These are phyloP conservation scores for Calameuta filiformis DNA, from an alignment of 2,888 invertebrate genomes.

Conservation along the genomic window DNA sequence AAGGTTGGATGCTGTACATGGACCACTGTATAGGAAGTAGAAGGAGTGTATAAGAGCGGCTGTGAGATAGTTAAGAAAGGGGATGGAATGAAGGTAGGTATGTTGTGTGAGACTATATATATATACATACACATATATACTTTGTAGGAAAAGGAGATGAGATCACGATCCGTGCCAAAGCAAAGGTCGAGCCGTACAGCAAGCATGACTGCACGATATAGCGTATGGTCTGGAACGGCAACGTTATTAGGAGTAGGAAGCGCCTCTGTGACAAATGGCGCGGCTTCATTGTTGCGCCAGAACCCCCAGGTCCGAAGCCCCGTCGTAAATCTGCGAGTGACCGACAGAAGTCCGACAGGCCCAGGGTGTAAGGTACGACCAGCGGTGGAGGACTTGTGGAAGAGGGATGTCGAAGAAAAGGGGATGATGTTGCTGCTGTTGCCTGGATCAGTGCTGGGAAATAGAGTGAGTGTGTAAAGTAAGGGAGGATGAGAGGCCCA, in stretches of 20 bases:
- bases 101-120: background rate
- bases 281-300: constrained; percentile 57
- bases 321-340: constrained; percentile 60
- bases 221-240: constrained; percentile 26
- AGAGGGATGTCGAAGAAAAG: constrained; percentile 1
- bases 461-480: constrained; percentile 5
- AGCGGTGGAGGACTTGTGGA: background rate
- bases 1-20: background rate
- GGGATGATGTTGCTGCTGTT: background rate
- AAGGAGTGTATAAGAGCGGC: background rate
- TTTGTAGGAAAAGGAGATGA: constrained; percentile 2
- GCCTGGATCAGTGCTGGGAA: background rate
- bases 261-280: constrained; percentile 65
- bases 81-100: background rate
- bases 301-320: constrained; percentile 37
- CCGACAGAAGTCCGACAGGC: constrained; percentile 53
- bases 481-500: constrained; percentile 11
- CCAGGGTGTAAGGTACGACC: constrained; percentile 7
- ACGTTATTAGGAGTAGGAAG: constrained; percentile 62
- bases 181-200: constrained; percentile 50
- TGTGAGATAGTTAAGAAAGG: background rate
- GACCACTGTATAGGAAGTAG: background rate
- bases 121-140: background rate
- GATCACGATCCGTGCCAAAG: constrained; percentile 51
- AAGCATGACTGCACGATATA: constrained; percentile 43